Percentiles rank a stretch among this genome's conserved stretches.
Evolutionary conservation across 1,140 invertebrate genomes (phyloP).

Genomic region (Hesperophylax magnus): DNA sequence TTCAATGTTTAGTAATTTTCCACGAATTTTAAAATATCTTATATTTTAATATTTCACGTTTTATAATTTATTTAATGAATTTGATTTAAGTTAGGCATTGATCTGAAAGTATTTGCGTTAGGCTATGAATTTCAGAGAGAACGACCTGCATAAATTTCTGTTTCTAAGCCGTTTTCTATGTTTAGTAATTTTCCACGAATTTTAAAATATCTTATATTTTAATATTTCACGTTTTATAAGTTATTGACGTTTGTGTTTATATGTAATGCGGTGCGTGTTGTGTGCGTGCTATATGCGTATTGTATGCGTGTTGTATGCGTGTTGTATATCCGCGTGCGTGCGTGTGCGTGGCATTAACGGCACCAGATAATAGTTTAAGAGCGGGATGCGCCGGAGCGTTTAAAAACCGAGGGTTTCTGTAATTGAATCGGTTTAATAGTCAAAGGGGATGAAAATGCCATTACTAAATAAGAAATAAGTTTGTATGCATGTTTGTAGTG

Average conservation of each 20-base stretch:
- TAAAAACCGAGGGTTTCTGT: slow-evolving; percentile 25
- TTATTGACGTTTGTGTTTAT: background rate
- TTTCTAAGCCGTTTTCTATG: too few relatives aligned
- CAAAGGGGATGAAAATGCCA: background rate
- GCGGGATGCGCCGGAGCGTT: slow-evolving; percentile 1
- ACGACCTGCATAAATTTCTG: too few relatives aligned
- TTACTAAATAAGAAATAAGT: background rate
- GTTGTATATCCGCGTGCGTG: background rate
- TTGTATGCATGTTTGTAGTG: too few relatives aligned
- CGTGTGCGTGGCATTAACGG: slow-evolving; percentile 7
- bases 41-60: background rate
- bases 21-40: background rate
- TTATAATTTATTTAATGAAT: background rate
- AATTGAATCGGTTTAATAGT: slow-evolving; percentile 33
- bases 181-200: too few relatives aligned
- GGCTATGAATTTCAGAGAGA: too few relatives aligned
- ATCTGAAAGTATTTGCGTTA: too few relatives aligned
- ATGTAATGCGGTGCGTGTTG: too few relatives aligned
- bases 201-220: background rate
- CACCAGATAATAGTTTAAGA: slow-evolving; percentile 40
- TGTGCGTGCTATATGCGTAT: too few relatives aligned
- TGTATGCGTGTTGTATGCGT: too few relatives aligned
- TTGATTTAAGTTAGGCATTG: too few relatives aligned
- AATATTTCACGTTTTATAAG: background rate
- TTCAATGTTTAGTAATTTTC: too few relatives aligned